phyloP scores from a whole-genome alignment of 2,888 invertebrate species.

The Salticus scenicus region DNA sequence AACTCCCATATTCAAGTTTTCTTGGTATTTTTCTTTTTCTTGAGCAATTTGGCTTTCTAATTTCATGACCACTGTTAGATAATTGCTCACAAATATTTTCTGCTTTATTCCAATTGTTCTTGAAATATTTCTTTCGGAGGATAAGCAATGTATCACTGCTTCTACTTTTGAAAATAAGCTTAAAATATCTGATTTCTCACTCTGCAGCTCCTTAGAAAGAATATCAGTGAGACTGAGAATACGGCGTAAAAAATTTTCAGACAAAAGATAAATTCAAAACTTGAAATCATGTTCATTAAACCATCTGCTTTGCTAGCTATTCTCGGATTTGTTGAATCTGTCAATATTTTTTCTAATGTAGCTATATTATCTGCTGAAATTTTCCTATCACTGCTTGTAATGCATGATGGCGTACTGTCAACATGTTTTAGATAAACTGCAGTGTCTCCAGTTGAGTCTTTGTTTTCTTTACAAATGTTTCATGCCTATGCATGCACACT shows the following conservation, averaged over 20 bases:
- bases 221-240: too few species aligned
- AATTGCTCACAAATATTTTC: neutral
- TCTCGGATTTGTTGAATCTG: neutral
- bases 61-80: too few species aligned
- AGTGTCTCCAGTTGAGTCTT: neutral
- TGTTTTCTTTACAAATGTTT: neutral
- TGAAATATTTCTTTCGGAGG: neutral
- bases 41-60: too few species aligned
- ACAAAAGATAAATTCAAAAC: too few species aligned
- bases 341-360: neutral
- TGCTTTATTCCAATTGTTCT: neutral
- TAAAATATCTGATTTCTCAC: neutral
- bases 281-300: neutral
- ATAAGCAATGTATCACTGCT: neutral
- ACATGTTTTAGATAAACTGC: constrained; percentile 6
- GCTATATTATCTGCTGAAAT: neutral
- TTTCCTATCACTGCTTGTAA: neutral
- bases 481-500: too few species aligned
- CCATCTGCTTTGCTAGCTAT: neutral
- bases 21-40: too few species aligned
- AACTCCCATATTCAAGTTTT: too few species aligned
- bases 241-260: too few species aligned
- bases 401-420: constrained; percentile 6
- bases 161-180: neutral
- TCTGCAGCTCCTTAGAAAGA: too few species aligned